These are phyloP conservation scores for Achroia grisella DNA, from an alignment of 1,140 invertebrate species.

Conservation along the genomic window DNA sequence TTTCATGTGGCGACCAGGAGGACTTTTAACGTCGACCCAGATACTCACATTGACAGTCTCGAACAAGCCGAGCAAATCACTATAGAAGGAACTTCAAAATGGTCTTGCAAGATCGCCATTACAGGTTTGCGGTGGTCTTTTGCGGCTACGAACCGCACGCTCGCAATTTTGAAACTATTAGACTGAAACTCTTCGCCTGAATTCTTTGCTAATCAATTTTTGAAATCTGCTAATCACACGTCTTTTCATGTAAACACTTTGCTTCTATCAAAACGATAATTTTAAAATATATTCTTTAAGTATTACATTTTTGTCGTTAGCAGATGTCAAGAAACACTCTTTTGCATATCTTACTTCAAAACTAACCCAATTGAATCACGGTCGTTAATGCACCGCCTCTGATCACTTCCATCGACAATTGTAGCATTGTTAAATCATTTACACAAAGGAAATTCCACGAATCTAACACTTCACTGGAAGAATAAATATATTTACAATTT, in stretches of 20 bases:
- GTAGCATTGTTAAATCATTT: conserved; percentile 47
- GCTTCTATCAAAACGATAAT: no score
- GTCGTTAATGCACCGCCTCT: conserved; percentile 62
- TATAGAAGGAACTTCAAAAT: conserved; percentile 99
- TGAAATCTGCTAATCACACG: conserved; percentile 48
- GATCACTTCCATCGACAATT: conserved; percentile 49
- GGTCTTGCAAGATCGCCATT: conserved; percentile 99
- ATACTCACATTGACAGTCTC: conserved; percentile 98
- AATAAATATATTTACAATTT: conserved; percentile 10
- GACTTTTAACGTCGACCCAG: conserved; percentile 98
- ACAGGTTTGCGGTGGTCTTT: conserved; percentile 85
- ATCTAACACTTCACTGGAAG: conserved; percentile 45
- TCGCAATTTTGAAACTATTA: conserved; percentile 89
- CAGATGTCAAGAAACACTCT: conserved; percentile 51
- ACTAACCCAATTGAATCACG: conserved; percentile 57
- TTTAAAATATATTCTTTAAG: no score
- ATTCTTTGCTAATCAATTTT: conserved; percentile 46
- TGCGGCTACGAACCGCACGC: conserved; percentile 66
- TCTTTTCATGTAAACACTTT: conserved; percentile 4
- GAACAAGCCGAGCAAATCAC: conserved; percentile 98
- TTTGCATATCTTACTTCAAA: conserved; percentile 57
- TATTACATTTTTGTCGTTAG: no score
- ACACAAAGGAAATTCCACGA: conserved; percentile 68
- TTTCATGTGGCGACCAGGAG: conserved; percentile 81
- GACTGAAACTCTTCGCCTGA: conserved; percentile 61